Evolutionary conservation across 2,113 vertebrate genomes (phyloP), one percentile per base, ranked within the genome.

Genomic region (Egretta garzetta): DNA sequence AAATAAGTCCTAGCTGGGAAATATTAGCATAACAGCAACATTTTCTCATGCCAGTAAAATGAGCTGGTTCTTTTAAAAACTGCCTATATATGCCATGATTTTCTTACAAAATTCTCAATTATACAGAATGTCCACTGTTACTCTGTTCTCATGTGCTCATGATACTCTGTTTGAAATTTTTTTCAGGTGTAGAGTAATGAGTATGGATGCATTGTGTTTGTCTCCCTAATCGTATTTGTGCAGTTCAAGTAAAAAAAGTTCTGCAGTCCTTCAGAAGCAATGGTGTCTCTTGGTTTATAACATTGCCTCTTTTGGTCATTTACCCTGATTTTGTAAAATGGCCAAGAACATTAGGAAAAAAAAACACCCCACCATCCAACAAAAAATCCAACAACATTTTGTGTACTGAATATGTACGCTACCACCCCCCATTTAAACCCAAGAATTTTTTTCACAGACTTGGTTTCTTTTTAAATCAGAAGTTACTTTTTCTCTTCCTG

Each of bases 81-180:
- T 32, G 21, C n/a, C 10, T 63, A 0, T 39, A n/a, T 26, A 4
- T n/a, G 43, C 6, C 33, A 5, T 41, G 49, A 28, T 68, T 75
- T 88, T 60, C 53, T 83, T 45, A 33, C 24, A 56, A 7, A 67
- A 47, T 32, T 82, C 82, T 82, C 80, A 79, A 1, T 92, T 53
- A 37, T 9, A 8, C 17, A 21, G 27, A 30, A 47, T 35, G 21
- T 9, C 16, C 17, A 45, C 0, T 3, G 2, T 21, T 50, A 14
- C 8, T 4, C 24, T 84, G 37, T 27, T 49, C 80, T 80, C 22
- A 5, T 43, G 22, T 12, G 14, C 18, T 16, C 43, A 15, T 28
- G n/a, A 26, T 58, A 6, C 6, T 64, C 37, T 53, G 21, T 43
- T 41, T 45, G 35, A 67, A 47, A 23, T 60, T 30, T 17, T 90